A percentile compares a stretch with the other conserved stretches of the same genome.
Evolutionary conservation across 2,888 invertebrate species (phyloP).

Genomic region (Pseudanteris insignis): DNA sequence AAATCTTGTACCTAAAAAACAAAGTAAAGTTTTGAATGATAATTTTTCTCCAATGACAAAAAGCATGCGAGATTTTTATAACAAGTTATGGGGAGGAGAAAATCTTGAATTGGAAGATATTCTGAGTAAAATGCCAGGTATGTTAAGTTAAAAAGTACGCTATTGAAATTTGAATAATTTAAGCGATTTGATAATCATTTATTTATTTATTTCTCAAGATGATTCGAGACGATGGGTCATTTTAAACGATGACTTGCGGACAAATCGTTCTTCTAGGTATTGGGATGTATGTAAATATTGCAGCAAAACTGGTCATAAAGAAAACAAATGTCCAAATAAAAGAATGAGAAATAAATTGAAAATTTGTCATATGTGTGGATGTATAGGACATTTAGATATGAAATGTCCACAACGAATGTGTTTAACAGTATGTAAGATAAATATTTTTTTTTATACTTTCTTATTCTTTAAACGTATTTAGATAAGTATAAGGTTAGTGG

Average conservation of each 20-base stretch:
- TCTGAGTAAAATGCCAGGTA: constrained; percentile 75
- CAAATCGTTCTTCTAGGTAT: constrained; percentile 43
- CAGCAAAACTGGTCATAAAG: constrained; percentile 73
- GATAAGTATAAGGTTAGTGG: too few species aligned
- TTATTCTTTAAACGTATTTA: too few species aligned
- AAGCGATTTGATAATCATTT: background rate
- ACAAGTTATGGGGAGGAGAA: constrained; percentile 74
- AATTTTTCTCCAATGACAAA: constrained; percentile 53
- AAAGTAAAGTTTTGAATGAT: background rate
- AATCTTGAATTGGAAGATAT: constrained; percentile 71
- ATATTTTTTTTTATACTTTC: constrained; percentile 1
- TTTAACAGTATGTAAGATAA: constrained; percentile 70
- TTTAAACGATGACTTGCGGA: constrained; percentile 53
- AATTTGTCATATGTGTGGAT: constrained; percentile 76
- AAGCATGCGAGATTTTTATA: constrained; percentile 74
- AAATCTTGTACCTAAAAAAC: too few species aligned
- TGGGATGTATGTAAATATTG: constrained; percentile 71
- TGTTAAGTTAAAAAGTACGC: constrained; percentile 54
- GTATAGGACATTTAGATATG: constrained; percentile 72
- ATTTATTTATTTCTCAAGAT: too few species aligned
- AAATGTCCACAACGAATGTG: constrained; percentile 78
- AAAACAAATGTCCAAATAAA: constrained; percentile 71
- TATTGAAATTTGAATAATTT: background rate
- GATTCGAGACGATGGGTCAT: constrained; percentile 59
- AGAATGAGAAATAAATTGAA: constrained; percentile 57